Evolutionary conservation across 2,797 vertebrate genomes (phyloP), one percentile per base, ranked within the genome.

Genomic region (Hafferia zeledoni): DNA sequence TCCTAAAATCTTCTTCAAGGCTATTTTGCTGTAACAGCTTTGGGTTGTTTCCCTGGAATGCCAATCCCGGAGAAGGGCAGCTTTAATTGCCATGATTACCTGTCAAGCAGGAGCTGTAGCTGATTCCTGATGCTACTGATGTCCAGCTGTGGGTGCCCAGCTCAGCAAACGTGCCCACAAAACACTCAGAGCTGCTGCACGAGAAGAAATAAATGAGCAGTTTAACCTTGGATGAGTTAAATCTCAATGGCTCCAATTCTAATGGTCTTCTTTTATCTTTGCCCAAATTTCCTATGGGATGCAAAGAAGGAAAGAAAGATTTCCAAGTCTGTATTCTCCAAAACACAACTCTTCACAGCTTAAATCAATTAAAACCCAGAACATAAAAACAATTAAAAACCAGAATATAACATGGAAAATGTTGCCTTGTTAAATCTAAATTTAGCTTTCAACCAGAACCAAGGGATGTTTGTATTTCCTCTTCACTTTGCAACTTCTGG

Each of bases 331-430:
- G 1, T 25, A 17, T 47, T 74, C n/a, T 35, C 27, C 1, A 2
- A 57, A 78, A 61, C 4, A 1, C 12, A 64, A 2, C 27, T 30
- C 49, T 27, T 67, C 27, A 22, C 39, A 53, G 37, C 17, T 68
- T 6, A 43, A 85, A 68, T 8, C 35, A 35, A 43, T 2, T 35
- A 27, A 86, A 87, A 52, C 1, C 2, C 33, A 28, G 44, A 77
- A 49, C 0, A 0, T 4, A 31, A 43, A 87, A 68, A 10, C 35
- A 35, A 43, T 1, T 35, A 27, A 83, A 87, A 55, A 1, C 3
- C n/a, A 31, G 46, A 77, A 49, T 0, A 0, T 5, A 24, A 22
- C 6, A 8, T 4, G 28, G 31, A 55, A 60, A 80, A 55, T 3
- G 17, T 5, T 56, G 35, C 17, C 39, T 46, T 19, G 16, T 59